A percentile compares a stretch with the other conserved stretches of the same genome.
Conservation (phyloP, 1,140 invertebrate genomes). For the Riptortus pedestris region DNA sequence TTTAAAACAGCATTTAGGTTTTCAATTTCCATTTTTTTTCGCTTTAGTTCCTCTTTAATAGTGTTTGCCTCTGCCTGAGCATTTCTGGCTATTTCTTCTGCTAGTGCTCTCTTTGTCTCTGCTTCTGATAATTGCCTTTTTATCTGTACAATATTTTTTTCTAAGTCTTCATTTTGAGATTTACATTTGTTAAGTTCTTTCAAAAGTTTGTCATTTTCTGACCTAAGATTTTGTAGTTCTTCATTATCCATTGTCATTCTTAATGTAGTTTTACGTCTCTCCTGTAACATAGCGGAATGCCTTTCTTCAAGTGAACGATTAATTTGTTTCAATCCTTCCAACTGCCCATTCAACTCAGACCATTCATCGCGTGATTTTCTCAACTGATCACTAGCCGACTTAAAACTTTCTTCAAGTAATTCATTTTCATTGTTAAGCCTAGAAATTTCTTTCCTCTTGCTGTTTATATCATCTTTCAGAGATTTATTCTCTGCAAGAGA, state of each 20-base stretch:
- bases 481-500: background rate
- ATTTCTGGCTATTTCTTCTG: background rate
- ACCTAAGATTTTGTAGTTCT: background rate
- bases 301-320: background rate
- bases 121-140: background rate
- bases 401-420: background rate
- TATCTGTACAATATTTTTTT: background rate
- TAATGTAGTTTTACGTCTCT: background rate
- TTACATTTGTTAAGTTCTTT: background rate
- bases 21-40: background rate
- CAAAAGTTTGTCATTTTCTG: background rate
- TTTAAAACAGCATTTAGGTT: background rate
- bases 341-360: background rate
- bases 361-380: background rate
- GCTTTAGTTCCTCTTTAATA: constrained; percentile 8
- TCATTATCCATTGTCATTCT: background rate
- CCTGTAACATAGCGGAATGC: background rate
- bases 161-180: background rate
- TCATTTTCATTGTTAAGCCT: background rate
- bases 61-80: background rate
- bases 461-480: constrained; percentile 17
- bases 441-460: background rate
- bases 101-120: background rate
- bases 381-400: background rate
- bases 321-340: constrained; percentile 2